Percentiles rank a stretch among this genome's conserved stretches.
Evolutionary conservation across 1,140 invertebrate genomes (phyloP).

Genomic region (Harpegnathos saltator): DNA sequence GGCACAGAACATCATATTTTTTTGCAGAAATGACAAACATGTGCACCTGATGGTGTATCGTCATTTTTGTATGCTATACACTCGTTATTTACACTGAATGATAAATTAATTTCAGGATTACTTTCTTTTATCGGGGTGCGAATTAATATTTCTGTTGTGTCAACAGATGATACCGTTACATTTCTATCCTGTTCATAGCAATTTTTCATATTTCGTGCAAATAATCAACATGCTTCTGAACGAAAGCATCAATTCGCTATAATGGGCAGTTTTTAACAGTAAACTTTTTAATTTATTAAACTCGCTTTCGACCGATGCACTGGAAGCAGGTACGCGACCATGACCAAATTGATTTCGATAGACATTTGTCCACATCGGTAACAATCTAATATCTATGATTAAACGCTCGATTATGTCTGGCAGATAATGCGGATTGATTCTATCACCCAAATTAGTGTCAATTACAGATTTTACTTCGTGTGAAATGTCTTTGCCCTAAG

Average conservation of each 20-base stretch:
- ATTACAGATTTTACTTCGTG: not conserved
- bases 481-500: conserved; percentile 2
- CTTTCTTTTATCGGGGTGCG: not conserved
- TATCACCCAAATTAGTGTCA: not conserved
- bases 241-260: not conserved
- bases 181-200: not conserved
- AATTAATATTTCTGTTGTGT: not conserved
- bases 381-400: conserved; percentile 1
- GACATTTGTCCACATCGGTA: conserved; percentile 5
- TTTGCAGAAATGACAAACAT: not conserved
- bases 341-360: not conserved
- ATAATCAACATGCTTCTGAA: not conserved
- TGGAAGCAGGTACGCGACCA: conserved; percentile 17
- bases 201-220: conserved; percentile 11
- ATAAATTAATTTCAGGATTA: not conserved
- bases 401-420: no score
- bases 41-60: no score
- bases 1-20: not conserved
- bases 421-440: no score
- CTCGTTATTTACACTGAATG: not conserved
- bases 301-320: not conserved
- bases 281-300: conserved; percentile 24
- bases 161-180: not conserved
- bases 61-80: conserved; percentile 15
- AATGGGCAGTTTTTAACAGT: conserved; percentile 13